These are phyloP conservation scores for Rhinoptilus africanus DNA, from an alignment of 2,113 vertebrate species.

Conservation along the genomic window DNA sequence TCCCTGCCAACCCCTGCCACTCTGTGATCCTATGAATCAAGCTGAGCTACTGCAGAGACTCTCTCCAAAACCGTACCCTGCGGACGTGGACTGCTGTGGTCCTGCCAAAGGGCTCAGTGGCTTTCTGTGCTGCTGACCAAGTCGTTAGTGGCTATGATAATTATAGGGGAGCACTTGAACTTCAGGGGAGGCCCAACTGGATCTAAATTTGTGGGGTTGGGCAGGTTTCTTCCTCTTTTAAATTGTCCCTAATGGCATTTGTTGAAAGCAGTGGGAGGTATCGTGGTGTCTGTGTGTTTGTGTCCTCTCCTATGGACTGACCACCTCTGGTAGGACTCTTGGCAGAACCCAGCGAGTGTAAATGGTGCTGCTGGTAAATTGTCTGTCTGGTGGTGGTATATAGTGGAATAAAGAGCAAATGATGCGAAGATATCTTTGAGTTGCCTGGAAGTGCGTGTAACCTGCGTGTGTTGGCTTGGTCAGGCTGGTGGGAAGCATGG, in stretches of 20 bases:
- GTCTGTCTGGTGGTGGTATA: background rate
- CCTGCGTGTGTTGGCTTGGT: background rate
- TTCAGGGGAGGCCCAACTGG: background rate
- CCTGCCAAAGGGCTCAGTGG: background rate
- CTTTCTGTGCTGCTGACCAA: background rate
- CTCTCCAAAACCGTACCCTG: background rate
- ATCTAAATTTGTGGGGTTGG: background rate
- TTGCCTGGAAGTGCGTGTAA: background rate
- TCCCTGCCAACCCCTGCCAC: too few species aligned
- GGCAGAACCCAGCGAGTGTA: background rate
- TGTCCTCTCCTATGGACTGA: background rate
- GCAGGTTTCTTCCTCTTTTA: background rate
- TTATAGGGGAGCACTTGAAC: background rate
- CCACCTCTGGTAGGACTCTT: background rate
- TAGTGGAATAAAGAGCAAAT: background rate
- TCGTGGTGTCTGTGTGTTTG: background rate
- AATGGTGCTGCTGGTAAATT: background rate
- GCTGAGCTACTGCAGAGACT: background rate
- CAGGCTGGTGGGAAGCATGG: background rate
- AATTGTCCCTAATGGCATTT: background rate
- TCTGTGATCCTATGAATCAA: too few species aligned
- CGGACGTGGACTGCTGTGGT: rapidly evolving
- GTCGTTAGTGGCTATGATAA: background rate
- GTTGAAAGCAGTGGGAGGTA: background rate
- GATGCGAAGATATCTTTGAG: background rate